phyloP scores from a whole-genome alignment of 2,113 vertebrate genomes.

The Holacanthus passer region DNA sequence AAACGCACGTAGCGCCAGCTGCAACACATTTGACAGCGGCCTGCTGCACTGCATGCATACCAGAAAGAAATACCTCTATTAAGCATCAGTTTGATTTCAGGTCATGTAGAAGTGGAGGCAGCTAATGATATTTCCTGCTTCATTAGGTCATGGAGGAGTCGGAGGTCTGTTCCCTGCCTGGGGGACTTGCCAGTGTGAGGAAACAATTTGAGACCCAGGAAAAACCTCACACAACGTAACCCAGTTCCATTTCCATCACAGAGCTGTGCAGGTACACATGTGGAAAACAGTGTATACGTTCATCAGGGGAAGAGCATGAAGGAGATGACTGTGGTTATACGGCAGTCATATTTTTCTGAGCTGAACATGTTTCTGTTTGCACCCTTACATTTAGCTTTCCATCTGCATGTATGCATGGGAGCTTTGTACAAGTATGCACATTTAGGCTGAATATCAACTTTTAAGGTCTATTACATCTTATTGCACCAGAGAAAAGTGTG shows the following conservation, averaged over 20 bases:
- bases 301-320: conserved; percentile 50
- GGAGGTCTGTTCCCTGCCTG: conserved; percentile 89
- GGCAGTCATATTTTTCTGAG: background rate
- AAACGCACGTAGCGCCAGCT: conserved; percentile 19
- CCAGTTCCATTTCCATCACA: conserved; percentile 87
- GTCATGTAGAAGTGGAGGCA: conserved; percentile 61
- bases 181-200: conserved; percentile 91
- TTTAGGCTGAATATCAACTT: conserved; percentile 30
- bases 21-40: background rate
- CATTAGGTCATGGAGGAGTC: conserved; percentile 90
- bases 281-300: background rate
- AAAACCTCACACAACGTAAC: conserved; percentile 85
- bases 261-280: conserved; percentile 89
- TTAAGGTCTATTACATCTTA: conserved; percentile 17
- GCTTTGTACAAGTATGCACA: conserved; percentile 32
- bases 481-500: conserved; percentile 12
- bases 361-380: conserved; percentile 20
- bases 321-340: conserved; percentile 17
- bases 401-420: conserved; percentile 40
- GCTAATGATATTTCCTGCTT: conserved; percentile 80
- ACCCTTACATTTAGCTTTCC: conserved; percentile 22
- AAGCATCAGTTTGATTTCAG: conserved; percentile 63
- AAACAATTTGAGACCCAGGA: conserved; percentile 92
- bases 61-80: conserved; percentile 42
- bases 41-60: conserved; percentile 35